Conservation (phyloP, 2,888 invertebrate genomes). For the Dyspetes luteomarginatus region DNA sequence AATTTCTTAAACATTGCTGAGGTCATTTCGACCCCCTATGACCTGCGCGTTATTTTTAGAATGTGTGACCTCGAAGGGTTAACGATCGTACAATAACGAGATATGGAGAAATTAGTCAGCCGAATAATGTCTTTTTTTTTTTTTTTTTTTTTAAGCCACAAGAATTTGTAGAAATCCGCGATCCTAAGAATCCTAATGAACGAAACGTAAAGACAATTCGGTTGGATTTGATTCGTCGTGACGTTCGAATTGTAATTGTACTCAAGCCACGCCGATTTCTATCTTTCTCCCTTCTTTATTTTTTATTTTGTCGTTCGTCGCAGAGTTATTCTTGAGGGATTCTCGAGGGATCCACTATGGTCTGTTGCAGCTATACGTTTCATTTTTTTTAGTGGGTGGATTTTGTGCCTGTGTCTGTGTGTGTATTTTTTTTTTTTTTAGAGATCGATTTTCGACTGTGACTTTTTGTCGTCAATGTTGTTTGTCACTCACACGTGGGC, state of each 20-base stretch:
- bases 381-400: neutral
- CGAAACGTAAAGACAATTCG: conserved; percentile 53
- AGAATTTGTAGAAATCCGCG: neutral
- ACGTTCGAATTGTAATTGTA: conserved; percentile 30
- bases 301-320: neutral
- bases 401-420: neutral
- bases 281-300: neutral
- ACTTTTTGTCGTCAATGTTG: neutral
- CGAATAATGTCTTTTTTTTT: conserved; percentile 21
- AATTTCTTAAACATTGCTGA: no score
- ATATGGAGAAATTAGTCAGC: conserved; percentile 28
- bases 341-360: conserved; percentile 10
- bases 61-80: no score
- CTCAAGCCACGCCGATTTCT: neutral
- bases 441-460: neutral
- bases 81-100: conserved; percentile 45
- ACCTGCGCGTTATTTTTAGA: no score
- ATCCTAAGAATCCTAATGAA: conserved; percentile 35
- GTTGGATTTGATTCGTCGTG: conserved; percentile 20
- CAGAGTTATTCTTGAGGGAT: conserved; percentile 12
- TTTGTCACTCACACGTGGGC: neutral
- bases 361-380: no score
- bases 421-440: neutral
- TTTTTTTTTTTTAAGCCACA: conserved; percentile 10
- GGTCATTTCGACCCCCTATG: no score